These are phyloP conservation scores for Sparus aurata DNA, from an alignment of 2,797 vertebrate genomes.

Conservation along the genomic window DNA sequence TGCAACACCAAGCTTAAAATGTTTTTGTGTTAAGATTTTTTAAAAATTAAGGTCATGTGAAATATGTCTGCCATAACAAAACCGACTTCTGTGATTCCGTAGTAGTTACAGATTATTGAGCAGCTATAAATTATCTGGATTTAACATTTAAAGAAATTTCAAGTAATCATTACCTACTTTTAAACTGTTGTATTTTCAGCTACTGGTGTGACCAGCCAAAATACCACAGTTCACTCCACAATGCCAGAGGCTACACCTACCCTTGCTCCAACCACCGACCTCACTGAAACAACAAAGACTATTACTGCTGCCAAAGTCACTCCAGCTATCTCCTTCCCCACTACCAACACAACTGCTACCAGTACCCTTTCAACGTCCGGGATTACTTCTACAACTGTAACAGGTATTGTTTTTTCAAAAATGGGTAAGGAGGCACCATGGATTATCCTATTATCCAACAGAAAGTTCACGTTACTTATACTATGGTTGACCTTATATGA, in stretches of 20 bases:
- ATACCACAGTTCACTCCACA: not conserved
- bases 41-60: not conserved
- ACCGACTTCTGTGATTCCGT: not conserved
- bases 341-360: not conserved
- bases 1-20: not conserved
- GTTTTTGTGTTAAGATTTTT: too few relatives aligned
- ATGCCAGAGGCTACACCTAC: not conserved
- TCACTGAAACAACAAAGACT: not conserved
- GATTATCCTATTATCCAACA: too few relatives aligned
- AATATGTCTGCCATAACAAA: not conserved
- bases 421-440: not conserved
- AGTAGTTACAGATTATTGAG: not conserved
- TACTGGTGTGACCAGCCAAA: not conserved
- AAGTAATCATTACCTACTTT: not conserved
- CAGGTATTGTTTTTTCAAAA: conserved; percentile 13
- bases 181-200: conserved; percentile 21
- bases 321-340: too few relatives aligned
- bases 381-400: not conserved
- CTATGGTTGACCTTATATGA: not conserved
- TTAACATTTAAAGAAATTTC: not conserved
- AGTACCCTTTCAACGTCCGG: not conserved
- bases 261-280: not conserved
- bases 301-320: not conserved
- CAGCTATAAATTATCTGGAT: not conserved
- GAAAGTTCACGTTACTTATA: not conserved